Percentiles rank a stretch among this genome's conserved stretches.
Evolutionary conservation across 92 coral and sea anemone species (phyloP).

Genomic region (Palythoa caribaeorum): DNA sequence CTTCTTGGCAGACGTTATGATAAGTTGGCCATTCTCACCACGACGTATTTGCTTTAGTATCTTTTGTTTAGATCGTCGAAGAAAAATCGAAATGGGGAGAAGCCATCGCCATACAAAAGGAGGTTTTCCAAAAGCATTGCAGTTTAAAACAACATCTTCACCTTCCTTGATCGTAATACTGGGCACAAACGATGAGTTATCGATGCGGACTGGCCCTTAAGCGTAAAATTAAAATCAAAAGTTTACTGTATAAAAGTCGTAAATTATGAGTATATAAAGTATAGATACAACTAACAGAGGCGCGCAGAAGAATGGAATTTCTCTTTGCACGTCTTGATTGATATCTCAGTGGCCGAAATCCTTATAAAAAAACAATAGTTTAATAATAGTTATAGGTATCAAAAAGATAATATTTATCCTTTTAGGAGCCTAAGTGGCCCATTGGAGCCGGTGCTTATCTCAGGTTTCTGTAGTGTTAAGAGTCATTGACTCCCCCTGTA

Average conservation of each 20-base stretch:
- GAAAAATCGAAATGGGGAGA: background rate
- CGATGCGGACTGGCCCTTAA: conserved; percentile 33
- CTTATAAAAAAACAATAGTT: no score
- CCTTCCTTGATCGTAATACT: conserved; percentile 17
- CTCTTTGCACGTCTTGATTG: no score
- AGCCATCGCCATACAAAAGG: conserved; percentile 22
- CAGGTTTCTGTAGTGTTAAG: no score
- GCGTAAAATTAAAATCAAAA: background rate
- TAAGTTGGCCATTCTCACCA: conserved; percentile 15
- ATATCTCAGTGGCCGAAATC: no score
- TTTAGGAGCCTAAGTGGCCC: no score
- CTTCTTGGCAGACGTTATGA: conserved; percentile 32
- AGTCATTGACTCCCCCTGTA: no score
- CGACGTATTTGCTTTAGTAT: conserved; percentile 12
- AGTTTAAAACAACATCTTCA: conserved; percentile 18
- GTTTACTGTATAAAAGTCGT: no score
- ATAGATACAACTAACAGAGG: no score
- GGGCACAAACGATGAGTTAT: background rate
- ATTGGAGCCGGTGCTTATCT: no score
- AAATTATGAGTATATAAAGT: background rate
- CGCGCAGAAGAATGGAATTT: no score
- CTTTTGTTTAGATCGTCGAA: background rate
- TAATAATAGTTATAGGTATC: no score
- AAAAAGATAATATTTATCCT: no score
- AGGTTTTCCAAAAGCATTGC: conserved; percentile 33